phyloP scores from a whole-genome alignment of 2,888 invertebrate genomes.

The Netelia melanura region DNA sequence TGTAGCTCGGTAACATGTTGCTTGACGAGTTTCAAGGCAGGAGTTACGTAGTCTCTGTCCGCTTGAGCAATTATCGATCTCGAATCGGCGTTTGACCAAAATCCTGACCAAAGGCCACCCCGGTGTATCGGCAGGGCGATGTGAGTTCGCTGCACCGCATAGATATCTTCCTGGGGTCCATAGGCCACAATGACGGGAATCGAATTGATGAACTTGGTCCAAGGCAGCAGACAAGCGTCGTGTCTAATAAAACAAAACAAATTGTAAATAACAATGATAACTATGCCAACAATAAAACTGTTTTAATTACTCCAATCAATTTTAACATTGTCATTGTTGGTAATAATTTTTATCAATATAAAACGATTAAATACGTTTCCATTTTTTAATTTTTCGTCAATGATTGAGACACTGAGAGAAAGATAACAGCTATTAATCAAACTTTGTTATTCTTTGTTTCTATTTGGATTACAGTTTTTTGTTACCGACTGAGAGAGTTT shows the following conservation, averaged over 20 bases:
- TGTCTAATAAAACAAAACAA: conserved; percentile 75
- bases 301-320: not conserved
- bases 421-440: no score
- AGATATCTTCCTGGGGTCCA: conserved; percentile 79
- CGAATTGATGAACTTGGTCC: conserved; percentile 76
- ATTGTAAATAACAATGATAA: not conserved
- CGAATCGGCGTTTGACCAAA: conserved; percentile 71
- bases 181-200: conserved; percentile 81
- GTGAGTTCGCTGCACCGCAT: conserved; percentile 79
- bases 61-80: conserved; percentile 71
- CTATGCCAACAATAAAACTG: not conserved
- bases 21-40: conserved; percentile 74
- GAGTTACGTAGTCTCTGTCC: conserved; percentile 76
- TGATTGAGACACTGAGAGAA: no score
- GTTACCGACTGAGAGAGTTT: no score
- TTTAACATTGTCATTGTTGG: no score
- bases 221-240: conserved; percentile 82
- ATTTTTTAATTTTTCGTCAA: no score
- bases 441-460: no score
- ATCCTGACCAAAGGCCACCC: conserved; percentile 74
- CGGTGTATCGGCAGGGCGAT: conserved; percentile 79
- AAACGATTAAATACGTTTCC: no score
- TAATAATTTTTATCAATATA: no score
- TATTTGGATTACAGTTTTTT: no score
- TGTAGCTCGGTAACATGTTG: conserved; percentile 73